Percentiles rank a stretch among this genome's conserved stretches.
phyloP scores from a whole-genome alignment of 2,797 vertebrate genomes.

The Hippoglossus hippoglossus region DNA sequence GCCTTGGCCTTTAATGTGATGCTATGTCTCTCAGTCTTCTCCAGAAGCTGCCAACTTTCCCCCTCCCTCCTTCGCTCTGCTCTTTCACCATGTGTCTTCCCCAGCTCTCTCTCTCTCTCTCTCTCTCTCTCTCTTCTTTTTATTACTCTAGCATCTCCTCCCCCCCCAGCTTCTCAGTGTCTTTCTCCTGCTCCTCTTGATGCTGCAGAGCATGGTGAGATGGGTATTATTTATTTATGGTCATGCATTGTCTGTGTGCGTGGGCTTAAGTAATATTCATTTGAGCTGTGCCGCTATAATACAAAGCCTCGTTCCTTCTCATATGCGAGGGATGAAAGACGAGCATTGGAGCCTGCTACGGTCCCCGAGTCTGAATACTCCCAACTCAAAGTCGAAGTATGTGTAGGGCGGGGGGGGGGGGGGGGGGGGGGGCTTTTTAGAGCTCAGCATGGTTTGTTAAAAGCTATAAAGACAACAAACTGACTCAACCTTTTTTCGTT shows the following conservation, averaged over 20 bases:
- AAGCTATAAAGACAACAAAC: conserved; percentile 50
- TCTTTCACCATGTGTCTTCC: not conserved
- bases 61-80: not conserved
- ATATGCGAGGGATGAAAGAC: conserved; percentile 62
- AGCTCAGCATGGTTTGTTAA: conserved; percentile 52
- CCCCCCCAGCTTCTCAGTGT: conserved; percentile 44
- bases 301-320: conserved; percentile 72
- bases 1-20: conserved; percentile 70
- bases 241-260: conserved; percentile 70
- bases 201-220: conserved; percentile 55
- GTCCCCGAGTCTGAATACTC: conserved; percentile 46
- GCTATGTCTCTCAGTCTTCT: conserved; percentile 59
- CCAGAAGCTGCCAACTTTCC: conserved; percentile 44
- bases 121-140: conserved; percentile 6
- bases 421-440: conserved; percentile 18
- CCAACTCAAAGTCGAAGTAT: conserved; percentile 31
- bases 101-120: not conserved
- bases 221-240: conserved; percentile 76
- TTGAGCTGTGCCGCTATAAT: conserved; percentile 59
- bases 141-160: conserved; percentile 36
- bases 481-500: conserved; percentile 16
- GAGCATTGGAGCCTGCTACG: conserved; percentile 51
- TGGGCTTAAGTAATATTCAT: conserved; percentile 78
- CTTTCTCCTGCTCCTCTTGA: conserved; percentile 51
- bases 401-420: not conserved